Percentiles rank a stretch among this genome's conserved stretches.
Conservation (phyloP, 2,113 vertebrate genomes). For the Galbula dea region DNA sequence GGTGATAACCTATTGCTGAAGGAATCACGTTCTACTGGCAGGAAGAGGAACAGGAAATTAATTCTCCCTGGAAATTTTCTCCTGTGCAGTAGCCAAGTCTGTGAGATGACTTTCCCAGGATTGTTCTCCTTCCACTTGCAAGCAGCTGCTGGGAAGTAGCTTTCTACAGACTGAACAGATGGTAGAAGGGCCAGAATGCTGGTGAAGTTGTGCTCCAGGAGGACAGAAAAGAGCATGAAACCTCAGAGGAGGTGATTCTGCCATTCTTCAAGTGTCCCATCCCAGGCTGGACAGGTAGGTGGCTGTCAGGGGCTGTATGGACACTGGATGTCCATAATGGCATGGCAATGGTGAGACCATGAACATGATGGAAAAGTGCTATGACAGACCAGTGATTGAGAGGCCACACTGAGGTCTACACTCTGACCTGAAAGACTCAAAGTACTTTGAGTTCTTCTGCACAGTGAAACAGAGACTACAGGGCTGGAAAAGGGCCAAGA, state of each 20-base stretch:
- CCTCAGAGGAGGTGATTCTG: neutral
- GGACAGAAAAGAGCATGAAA: neutral
- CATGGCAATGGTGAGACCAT: neutral
- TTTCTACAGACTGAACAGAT: neutral
- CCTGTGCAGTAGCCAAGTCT: neutral
- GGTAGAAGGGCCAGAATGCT: neutral
- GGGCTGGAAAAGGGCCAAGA: neutral
- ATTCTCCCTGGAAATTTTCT: conserved; percentile 19
- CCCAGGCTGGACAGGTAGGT: neutral
- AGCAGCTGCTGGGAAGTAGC: neutral
- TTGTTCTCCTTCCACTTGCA: neutral
- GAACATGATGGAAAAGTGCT: neutral
- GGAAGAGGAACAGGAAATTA: neutral
- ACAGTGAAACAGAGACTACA: neutral
- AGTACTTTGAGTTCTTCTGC: neutral
- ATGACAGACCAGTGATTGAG: neutral
- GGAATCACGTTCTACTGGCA: neutral
- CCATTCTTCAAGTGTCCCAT: neutral
- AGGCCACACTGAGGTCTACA: neutral
- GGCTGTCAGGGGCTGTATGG: neutral
- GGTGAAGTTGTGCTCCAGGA: neutral
- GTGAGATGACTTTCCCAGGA: neutral
- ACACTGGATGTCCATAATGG: neutral
- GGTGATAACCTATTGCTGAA: neutral
- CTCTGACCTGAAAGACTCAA: neutral